Evolutionary conservation across 2,888 invertebrate species (phyloP).

Genomic region (Heliconius aoede): DNA sequence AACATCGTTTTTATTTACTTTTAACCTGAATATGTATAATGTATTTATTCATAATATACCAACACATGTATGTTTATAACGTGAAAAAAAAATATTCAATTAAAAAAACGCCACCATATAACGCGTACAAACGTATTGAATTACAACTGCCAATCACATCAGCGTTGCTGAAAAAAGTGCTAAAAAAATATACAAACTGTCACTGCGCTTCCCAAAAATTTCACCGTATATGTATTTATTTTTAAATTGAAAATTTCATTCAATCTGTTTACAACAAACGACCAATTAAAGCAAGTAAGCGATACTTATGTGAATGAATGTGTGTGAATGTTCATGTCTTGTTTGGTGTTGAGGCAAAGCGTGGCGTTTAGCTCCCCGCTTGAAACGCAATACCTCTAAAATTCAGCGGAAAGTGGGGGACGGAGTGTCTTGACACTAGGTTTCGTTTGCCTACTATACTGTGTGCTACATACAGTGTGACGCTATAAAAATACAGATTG

Average conservation of each 20-base stretch:
- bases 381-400: too few species aligned
- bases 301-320: too few species aligned
- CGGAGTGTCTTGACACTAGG: too few species aligned
- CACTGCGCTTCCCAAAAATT: slow-evolving; percentile 1
- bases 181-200: background rate
- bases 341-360: too few species aligned
- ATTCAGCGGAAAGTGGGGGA: too few species aligned
- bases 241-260: background rate
- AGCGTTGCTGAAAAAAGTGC: slow-evolving; percentile 17
- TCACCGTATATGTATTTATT: slow-evolving; percentile 6
- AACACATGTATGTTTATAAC: background rate
- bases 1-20: background rate
- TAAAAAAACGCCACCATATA: slow-evolving; percentile 10
- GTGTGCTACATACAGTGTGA: too few species aligned
- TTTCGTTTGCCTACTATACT: too few species aligned
- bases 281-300: too few species aligned
- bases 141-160: slow-evolving; percentile 26
- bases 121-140: slow-evolving; percentile 12
- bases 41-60: background rate
- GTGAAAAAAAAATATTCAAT: slow-evolving; percentile 11
- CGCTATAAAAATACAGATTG: too few species aligned
- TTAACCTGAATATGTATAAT: background rate
- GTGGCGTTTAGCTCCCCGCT: too few species aligned
- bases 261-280: background rate
- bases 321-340: too few species aligned